Base-by-base conservation (phyloP, 2,888 invertebrate genomes). In the Vesta saturnalis region DNA sequence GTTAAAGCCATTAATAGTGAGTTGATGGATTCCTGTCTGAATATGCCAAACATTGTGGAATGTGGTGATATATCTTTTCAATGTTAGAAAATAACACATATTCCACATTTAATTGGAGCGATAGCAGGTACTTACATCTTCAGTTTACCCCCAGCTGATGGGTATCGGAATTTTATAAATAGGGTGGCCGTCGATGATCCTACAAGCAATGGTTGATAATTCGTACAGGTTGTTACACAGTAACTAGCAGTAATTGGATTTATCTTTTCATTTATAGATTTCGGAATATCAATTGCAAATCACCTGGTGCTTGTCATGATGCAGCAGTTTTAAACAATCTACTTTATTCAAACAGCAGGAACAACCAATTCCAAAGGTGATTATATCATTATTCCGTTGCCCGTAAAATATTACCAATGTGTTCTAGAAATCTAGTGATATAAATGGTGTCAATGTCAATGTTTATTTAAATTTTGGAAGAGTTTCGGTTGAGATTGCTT, bases 221-320 rank as follows among this genome's bases (percentile, higher is more conserved):
- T 43, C 43, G n/a, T n/a, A n/a, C n/a, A 43, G n/a, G n/a, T n/a
- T n/a, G n/a, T n/a, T n/a, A n/a, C n/a, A 43, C 43, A 43, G n/a
- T 43, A 43, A 43, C 43, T 43, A 43, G 43, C 43, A 43, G n/a
- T 43, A 43, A 43, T 43, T 43, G 43, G 14, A 5, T 43, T 12
- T 43, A 18, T 49, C 15, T 49, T 15, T n/a, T 1, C 10, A 49
- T n/a, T n/a, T n/a, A n/a, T n/a, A n/a, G n/a, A n/a, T n/a, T n/a
- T n/a, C n/a, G n/a, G n/a, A n/a, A n/a, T 49, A 49, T 49, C 18
- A 49, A 49, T 49, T 49, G 14, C 47, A 49, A 49, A 49, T 15
- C 47, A 15, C 47, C 47, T 16, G 47, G 47, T 16, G 15, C 47
- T 16, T 49, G 47, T 49, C 47, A 49, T 18, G 47, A 49, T 49